phyloP scores from a whole-genome alignment of 2,888 invertebrate species.

The Seira ritae region DNA sequence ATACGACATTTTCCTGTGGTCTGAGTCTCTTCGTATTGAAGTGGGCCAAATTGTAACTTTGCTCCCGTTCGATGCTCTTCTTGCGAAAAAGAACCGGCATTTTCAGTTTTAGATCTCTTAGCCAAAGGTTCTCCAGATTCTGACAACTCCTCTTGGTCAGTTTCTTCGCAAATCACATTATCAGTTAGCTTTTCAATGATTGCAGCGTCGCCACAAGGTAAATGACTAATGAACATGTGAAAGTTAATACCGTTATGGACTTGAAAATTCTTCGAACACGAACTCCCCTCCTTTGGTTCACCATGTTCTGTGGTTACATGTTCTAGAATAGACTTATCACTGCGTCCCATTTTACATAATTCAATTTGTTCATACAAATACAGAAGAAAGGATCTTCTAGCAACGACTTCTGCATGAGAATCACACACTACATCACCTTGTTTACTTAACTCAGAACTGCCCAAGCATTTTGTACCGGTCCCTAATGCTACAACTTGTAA shows the following conservation, averaged over 20 bases:
- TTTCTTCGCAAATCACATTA: too few species aligned
- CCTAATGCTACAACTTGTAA: constrained; percentile 86
- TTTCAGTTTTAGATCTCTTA: constrained; percentile 56
- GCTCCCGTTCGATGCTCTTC: constrained; percentile 87
- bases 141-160: too few species aligned
- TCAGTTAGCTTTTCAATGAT: constrained; percentile 84
- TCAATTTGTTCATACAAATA: constrained; percentile 84
- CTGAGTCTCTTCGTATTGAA: constrained; percentile 79
- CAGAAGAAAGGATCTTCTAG: constrained; percentile 87
- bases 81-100: background rate
- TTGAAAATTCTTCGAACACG: constrained; percentile 75
- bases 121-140: constrained; percentile 23
- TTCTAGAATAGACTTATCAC: constrained; percentile 50
- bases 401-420: constrained; percentile 93
- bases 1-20: constrained; percentile 84
- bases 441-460: constrained; percentile 80
- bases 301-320: constrained; percentile 1
- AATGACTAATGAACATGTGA: constrained; percentile 90
- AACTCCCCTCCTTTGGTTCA: background rate
- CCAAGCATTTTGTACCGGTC: constrained; percentile 95
- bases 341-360: constrained; percentile 71
- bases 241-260: constrained; percentile 81
- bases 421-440: constrained; percentile 88
- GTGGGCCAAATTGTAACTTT: constrained; percentile 75
- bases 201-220: constrained; percentile 96